Evolutionary conservation across 1,140 invertebrate genomes (phyloP).

Genomic region (Musca domestica): DNA sequence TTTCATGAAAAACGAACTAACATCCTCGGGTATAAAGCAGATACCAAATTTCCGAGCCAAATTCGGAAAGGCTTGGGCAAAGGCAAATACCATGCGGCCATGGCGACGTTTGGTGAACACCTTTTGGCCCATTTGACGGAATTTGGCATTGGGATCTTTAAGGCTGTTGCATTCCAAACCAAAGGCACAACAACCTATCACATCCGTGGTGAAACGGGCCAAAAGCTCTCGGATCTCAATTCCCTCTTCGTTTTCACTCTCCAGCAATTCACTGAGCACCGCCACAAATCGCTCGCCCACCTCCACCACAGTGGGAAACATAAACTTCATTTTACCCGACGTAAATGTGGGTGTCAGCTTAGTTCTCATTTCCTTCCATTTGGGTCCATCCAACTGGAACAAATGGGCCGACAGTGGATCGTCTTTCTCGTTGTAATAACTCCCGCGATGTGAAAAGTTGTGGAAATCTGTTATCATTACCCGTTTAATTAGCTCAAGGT

Average conservation of each 20-base stretch:
- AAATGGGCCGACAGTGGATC: constrained; percentile 56
- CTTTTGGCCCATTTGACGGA: constrained; percentile 45
- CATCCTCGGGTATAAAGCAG: constrained; percentile 48
- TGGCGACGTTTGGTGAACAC: constrained; percentile 35
- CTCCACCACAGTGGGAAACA: constrained; percentile 52
- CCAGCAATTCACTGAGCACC: constrained; percentile 31
- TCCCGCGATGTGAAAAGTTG: constrained; percentile 55
- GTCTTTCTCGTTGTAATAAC: constrained; percentile 52
- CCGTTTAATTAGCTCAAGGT: constrained; percentile 62
- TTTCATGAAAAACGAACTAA: constrained; percentile 56
- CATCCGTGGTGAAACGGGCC: constrained; percentile 60
- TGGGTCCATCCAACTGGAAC: constrained; percentile 53
- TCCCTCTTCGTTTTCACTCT: neutral
- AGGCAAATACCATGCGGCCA: constrained; percentile 25
- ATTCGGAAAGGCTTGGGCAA: constrained; percentile 34
- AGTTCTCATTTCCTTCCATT: constrained; percentile 58
- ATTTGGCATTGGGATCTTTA: constrained; percentile 57
- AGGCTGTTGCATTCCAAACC: constrained; percentile 61
- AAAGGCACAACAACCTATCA: constrained; percentile 61
- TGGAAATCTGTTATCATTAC: constrained; percentile 62
- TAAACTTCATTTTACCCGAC: constrained; percentile 59
- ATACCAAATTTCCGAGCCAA: constrained; percentile 31
- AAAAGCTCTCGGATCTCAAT: constrained; percentile 52
- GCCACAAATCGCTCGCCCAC: constrained; percentile 44
- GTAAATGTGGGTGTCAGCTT: constrained; percentile 60